Base-by-base conservation (phyloP, 1,140 invertebrate genomes). In the Ladona fulva region DNA sequence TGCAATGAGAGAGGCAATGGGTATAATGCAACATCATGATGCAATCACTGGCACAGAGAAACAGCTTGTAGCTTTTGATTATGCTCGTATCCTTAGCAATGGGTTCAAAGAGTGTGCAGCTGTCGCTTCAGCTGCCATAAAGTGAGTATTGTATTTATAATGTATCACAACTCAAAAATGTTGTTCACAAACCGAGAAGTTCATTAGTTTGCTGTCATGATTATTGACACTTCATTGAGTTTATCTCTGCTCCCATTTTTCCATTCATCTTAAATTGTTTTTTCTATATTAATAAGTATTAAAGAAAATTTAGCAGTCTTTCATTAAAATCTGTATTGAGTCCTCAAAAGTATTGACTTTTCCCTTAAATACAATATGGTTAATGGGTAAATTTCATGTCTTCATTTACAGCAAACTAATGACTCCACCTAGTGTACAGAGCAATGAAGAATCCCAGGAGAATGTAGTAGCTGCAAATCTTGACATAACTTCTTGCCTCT, bases 81-180 rank as follows among this genome's bases (percentile, higher is more conserved):
- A 89, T 82, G 85, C 84, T 19, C 79, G 85, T 76, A 82, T 86
- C 78, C 80, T 90, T 8, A 80, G 82, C 74, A 81, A 82, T 80
- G 88, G 86, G 11, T 76, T 90, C 0, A 84, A 84, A 74, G 89
- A 91, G 79, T 90, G 91, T 84, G 89, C 90, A 80, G 89, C 90
- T 83, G 88, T 86, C 22, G 84, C 91, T 8, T 87, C 85, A 86
- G 88, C 82, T 84, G 86, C 78, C n/a, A 25, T 79, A 24, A 79
- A 80, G 78, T 79, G 76, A 77, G 66, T 42, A 66, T 66, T 12
- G n/a, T n/a, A n/a, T n/a, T n/a, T n/a, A n/a, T n/a, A n/a, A n/a
- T n/a, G n/a, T n/a, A n/a, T n/a, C n/a, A n/a, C n/a, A n/a, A n/a
- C n/a, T n/a, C n/a, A n/a, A n/a, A n/a, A n/a, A n/a, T n/a, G n/a